These are phyloP conservation scores for Trachelus tabidus DNA, from an alignment of 2,888 invertebrate genomes.

Conservation along the genomic window DNA sequence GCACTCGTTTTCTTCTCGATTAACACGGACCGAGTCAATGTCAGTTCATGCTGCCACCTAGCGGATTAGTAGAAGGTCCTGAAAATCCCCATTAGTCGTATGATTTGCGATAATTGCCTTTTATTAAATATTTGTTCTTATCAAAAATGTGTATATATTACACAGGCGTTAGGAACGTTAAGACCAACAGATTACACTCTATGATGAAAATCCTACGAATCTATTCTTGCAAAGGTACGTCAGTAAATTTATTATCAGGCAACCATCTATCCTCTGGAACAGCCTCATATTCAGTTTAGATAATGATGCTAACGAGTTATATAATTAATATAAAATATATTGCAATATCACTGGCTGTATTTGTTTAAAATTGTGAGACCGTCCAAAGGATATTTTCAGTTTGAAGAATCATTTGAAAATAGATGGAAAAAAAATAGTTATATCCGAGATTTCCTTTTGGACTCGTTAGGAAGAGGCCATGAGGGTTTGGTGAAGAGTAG, in stretches of 20 bases:
- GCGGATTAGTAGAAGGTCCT: constrained; percentile 55
- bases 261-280: not conserved
- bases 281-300: not conserved
- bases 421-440: not conserved
- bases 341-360: not conserved
- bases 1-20: constrained; percentile 35
- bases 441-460: not conserved
- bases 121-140: not conserved
- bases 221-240: not conserved
- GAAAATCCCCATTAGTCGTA: constrained; percentile 58
- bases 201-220: not conserved
- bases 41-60: constrained; percentile 54
- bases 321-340: not conserved
- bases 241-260: not conserved
- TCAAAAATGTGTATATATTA: constrained; percentile 3
- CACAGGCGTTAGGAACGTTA: not conserved
- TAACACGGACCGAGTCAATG: constrained; percentile 42
- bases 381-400: not conserved
- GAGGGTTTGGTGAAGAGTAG: constrained; percentile 47
- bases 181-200: not conserved
- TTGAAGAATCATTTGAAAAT: not conserved
- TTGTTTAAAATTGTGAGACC: not conserved
- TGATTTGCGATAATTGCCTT: constrained; percentile 34
- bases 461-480: constrained; percentile 40
- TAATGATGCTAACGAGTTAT: not conserved